phyloP scores from a whole-genome alignment of 2,888 invertebrate species.

The Teleogryllus oceanicus region DNA sequence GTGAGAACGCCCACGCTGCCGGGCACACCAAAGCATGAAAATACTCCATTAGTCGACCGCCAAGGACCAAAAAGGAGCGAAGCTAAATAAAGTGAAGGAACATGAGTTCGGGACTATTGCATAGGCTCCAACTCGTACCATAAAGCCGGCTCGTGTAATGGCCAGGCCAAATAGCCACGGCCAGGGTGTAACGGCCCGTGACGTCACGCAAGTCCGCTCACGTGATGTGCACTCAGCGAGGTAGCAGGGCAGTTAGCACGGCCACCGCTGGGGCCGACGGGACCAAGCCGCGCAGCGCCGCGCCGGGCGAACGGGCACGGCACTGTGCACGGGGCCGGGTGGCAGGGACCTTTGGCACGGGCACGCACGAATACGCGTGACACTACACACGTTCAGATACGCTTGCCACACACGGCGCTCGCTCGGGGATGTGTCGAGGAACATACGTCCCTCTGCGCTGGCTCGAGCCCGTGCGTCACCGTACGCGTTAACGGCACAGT shows the following conservation, averaged over 20 bases:
- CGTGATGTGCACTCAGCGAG: slow-evolving; percentile 18
- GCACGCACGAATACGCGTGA: no score
- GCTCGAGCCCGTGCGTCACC: no score
- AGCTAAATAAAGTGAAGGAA: background rate
- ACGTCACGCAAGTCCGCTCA: background rate
- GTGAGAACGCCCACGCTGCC: no score
- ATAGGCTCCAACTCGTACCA: background rate
- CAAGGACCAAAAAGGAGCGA: no score
- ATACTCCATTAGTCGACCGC: no score
- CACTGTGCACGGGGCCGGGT: background rate
- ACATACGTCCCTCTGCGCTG: no score
- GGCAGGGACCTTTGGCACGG: no score
- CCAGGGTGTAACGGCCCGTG: background rate
- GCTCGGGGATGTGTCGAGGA: no score
- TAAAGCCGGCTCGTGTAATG: slow-evolving; percentile 7
- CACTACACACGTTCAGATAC: no score
- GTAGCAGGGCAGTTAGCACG: background rate
- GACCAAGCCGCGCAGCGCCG: background rate
- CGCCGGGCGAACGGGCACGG: background rate
- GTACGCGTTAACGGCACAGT: no score
- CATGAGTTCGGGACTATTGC: background rate
- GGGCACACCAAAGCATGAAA: no score
- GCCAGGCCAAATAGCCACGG: background rate
- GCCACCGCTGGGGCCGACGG: background rate
- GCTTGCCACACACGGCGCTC: no score